Evolutionary conservation across 1,140 invertebrate species (phyloP).

Genomic region (Drosophila saltans): DNA sequence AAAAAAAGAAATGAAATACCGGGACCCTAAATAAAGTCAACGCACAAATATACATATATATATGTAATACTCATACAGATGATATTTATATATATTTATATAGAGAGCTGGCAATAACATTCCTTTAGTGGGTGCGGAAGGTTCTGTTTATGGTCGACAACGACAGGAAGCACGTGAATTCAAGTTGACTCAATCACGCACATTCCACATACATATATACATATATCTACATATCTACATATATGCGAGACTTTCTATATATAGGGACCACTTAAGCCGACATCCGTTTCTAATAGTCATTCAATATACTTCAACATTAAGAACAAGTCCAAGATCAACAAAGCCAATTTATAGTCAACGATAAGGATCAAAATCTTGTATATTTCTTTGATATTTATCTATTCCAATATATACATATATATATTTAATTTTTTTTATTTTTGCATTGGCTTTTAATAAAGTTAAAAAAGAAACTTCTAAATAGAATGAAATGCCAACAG

Average conservation of each 20-base stretch:
- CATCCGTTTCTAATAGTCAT: too few species aligned
- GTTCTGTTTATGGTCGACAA: conserved; percentile 46
- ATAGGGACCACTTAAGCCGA: neutral
- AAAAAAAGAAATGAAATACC: conserved; percentile 7
- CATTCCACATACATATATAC: conserved; percentile 17
- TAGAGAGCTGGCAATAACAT: neutral
- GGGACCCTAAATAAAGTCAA: conserved; percentile 3
- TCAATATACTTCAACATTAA: too few species aligned
- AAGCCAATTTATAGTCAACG: conserved; percentile 17
- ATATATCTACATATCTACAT: neutral
- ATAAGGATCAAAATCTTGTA: too few species aligned
- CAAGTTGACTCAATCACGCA: conserved; percentile 57
- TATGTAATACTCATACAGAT: too few species aligned
- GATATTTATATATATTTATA: neutral
- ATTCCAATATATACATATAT: neutral
- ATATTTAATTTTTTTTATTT: conserved; percentile 33
- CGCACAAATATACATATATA: conserved; percentile 7
- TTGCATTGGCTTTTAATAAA: neutral
- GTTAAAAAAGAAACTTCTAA: neutral
- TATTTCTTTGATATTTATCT: too few species aligned
- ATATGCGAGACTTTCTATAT: neutral
- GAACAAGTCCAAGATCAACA: too few species aligned
- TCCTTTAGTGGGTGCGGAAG: neutral
- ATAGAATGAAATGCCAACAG: conserved; percentile 1
- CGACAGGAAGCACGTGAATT: conserved; percentile 56